Base-by-base conservation (phyloP, 2,113 vertebrate species). In the Ramphastos sulfuratus region DNA sequence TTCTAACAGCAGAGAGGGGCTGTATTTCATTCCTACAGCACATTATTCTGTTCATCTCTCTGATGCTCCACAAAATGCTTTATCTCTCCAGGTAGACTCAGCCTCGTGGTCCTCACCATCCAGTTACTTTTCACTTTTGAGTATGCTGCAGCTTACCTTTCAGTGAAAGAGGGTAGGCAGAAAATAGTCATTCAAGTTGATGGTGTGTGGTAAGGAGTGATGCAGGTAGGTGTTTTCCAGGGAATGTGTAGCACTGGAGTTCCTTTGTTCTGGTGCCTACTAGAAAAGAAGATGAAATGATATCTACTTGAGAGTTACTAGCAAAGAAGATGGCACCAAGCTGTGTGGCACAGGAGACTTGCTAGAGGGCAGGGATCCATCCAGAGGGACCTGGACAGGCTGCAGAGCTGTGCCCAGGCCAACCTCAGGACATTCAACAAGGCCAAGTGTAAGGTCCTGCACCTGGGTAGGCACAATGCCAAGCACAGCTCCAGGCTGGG, bases 1-100 rank as follows among this genome's bases (percentile, higher is more conserved):
- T 64, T 92, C 56, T 87, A 24, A 19, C 37, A 48, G 69, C 1
- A 0, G 52, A 67, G 35, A 72, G 28, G 50, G 20, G 61, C 58
- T 35, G 3, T 83, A 82, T 92, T 94, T 94, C 69, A 78, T 81
- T 70, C 87, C 7, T 63, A 81, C 73, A 24, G 27, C 35, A 54
- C 85, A 37, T 87, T 15, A 60, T 87, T 66, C 54, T 93, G 93
- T 93, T 93, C 35, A 82, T 89, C 67, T 54, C 69, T 85, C 48
- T 78, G 82, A 85, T 82, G 70, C 64, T 95, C 56, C 79, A 95
- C 87, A 83, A 25, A 92, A 87, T 95, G 64, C 42, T 92, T 87
- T 93, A 71, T 92, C 69, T 89, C 63, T 89, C 72, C 82, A 56
- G 37, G 42, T 85, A 74, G 78, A 87, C 48, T 96, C 56, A 87